Evolutionary conservation across 2,888 invertebrate genomes (phyloP), one percentile per base, ranked within the genome.

Genomic region (Conops quadrifasciatus): DNA sequence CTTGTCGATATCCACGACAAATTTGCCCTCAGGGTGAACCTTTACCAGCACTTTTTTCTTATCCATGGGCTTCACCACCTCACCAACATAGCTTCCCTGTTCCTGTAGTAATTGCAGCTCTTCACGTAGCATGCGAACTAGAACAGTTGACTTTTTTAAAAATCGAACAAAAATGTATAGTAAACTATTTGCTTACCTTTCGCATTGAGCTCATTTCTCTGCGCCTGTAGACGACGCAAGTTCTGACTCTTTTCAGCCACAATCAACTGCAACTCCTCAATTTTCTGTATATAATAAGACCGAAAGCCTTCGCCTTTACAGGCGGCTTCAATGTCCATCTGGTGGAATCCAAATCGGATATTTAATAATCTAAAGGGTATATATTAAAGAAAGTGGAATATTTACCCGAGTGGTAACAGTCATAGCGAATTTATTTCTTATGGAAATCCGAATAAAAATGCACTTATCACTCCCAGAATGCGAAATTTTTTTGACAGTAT

Each of bases 51-150:
- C 98, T 86, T 99, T 99, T 87, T 99, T 99, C 87, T 99, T 99
- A 86, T 99, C 99, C 98, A 99, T 99, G 0, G 98, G 97, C 84
- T 99, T 98, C 0, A 98, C 98, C 4, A 99, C 98, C 88, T 99
- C 99, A 13, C 99, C 99, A 2, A 99, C 99, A 87, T 99, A 98
- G 21, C 98, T 98, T 16, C 99, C 99, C 85, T 99, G 99, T 82
- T 99, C 99, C 85, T 94, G 94, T 15, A 99, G 88, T 30, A 98
- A 89, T 87, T 98, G 98, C 0, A 99, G 88, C 84, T 99, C 99
- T 84, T 99, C 99, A 11, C 98, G 91, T 73, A 99, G 86, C 95
- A 98, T 95, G 45, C 99, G 93, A 59, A 99, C 98, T 95, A 70
- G 7, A 71, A 26, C 58, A n/a, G 5, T 28, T 49, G 30, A 28